Base-by-base conservation (phyloP, 2,888 invertebrate genomes). In the Anarsia innoxiella region DNA sequence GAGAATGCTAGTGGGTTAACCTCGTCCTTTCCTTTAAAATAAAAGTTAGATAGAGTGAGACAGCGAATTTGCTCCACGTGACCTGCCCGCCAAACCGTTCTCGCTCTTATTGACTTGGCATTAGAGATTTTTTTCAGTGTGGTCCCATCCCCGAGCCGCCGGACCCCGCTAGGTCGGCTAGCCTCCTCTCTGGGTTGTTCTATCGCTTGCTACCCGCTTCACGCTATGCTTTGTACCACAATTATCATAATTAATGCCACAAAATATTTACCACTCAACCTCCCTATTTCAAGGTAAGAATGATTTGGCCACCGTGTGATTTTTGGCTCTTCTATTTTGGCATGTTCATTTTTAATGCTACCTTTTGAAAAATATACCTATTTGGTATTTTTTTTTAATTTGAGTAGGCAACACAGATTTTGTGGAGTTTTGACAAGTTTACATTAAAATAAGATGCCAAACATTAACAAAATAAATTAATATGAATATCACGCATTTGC, bases 101-200 rank as follows among this genome's bases (percentile, higher is more conserved):
- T 66, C 58, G 80, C 75, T 79, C 77, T 71, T 77, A 77, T 77
- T 72, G 76, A 80, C 72, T 67, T 79, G 80, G 84, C 84, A 77
- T 77, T 84, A 85, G 84, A 85, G 78, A 75, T 83, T 78, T 83
- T 80, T 86, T 85, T 82, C 85, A 85, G 85, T 85, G 84, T 80
- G 68, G 66, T 74, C 82, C 82, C 80, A 86, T 86, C 86, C 86
- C 86, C 86, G 87, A 88, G 87, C 75, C 74, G 65, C 74, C 72
- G 70, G 61, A 65, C 68, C 68, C 71, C 72, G 82, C 70, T 59
- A 71, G 67, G 73, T 77, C 80, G 83, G 83, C 83, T 83, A 84
- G 77, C 83, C 83, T 83, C 83, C 84, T 86, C 78, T 79, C 77
- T 79, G 84, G 75, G 70, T 84, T 79, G 80, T 67, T 77, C 70